Evolutionary conservation across 1,140 invertebrate genomes (phyloP).

Genomic region (Maconellicoccus hirsutus): DNA sequence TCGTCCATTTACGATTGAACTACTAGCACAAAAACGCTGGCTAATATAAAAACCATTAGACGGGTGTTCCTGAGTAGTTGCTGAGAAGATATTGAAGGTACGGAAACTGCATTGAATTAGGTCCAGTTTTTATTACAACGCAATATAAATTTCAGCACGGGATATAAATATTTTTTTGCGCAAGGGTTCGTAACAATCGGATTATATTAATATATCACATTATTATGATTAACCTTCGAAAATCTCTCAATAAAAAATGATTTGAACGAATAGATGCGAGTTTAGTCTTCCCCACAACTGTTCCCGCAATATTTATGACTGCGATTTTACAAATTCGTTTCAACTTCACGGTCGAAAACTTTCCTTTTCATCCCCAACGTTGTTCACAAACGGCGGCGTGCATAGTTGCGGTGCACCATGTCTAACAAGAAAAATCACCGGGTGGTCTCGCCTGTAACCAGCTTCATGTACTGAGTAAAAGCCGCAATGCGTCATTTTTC

Average conservation of each 20-base stretch:
- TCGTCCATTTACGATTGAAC: not conserved
- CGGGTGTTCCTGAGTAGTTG: not conserved
- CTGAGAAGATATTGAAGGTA: not conserved
- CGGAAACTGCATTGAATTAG: not conserved
- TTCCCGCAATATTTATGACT: slow-evolving; percentile 7
- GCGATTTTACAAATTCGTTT: slow-evolving; percentile 21
- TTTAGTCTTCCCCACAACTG: not conserved
- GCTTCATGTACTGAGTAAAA: slow-evolving; percentile 11
- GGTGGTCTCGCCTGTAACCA: not conserved
- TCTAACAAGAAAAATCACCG: slow-evolving; percentile 22
- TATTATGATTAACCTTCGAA: slow-evolving; percentile 5
- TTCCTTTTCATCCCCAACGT: not conserved
- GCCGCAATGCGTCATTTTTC: slow-evolving; percentile 19
- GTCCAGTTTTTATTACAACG: not conserved
- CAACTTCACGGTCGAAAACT: slow-evolving; percentile 19
- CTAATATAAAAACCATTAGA: not conserved
- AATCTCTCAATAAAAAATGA: slow-evolving; percentile 9
- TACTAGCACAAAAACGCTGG: not conserved
- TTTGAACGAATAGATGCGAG: not conserved
- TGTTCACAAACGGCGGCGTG: not conserved
- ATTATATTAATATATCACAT: slow-evolving; percentile 10
- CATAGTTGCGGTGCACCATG: slow-evolving; percentile 15
- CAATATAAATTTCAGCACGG: not conserved
- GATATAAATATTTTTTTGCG: slow-evolving; percentile 5
- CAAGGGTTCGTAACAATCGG: slow-evolving; percentile 1